These are phyloP conservation scores for Coreius guichenoti DNA, from an alignment of 2,797 vertebrate species.

Conservation along the genomic window DNA sequence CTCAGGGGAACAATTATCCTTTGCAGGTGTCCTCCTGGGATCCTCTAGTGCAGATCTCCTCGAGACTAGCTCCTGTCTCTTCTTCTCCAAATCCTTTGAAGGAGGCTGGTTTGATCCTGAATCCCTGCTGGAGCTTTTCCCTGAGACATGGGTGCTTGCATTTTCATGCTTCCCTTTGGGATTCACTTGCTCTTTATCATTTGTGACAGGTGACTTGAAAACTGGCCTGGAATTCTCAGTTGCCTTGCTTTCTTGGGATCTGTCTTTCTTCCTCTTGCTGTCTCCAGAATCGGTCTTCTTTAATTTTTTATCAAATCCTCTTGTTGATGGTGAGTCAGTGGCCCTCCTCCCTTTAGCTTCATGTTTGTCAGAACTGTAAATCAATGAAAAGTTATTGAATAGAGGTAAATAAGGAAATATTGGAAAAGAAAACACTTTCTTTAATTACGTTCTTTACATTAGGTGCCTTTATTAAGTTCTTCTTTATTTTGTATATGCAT, in stretches of 20 bases:
- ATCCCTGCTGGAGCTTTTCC: constrained; percentile 1
- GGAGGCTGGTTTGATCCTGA: constrained; percentile 3
- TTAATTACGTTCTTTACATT: background rate
- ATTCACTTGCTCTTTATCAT: background rate
- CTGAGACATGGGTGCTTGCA: background rate
- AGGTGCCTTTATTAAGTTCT: background rate
- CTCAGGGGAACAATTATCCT: background rate
- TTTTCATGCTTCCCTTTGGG: constrained; percentile 1
- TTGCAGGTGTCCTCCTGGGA: background rate
- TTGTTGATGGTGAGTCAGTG: background rate
- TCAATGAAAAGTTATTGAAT: background rate
- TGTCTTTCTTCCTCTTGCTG: constrained; percentile 1
- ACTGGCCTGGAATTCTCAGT: background rate
- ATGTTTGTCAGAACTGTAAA: constrained; percentile 30
- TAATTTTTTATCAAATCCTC: background rate
- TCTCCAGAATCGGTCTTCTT: background rate
- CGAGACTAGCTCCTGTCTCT: constrained; percentile 12
- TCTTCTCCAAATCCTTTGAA: constrained; percentile 51
- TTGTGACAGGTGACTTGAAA: constrained; percentile 1
- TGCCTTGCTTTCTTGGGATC: background rate
- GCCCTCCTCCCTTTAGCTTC: background rate
- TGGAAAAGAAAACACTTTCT: background rate
- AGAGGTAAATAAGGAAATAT: no score
- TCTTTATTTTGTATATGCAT: background rate
- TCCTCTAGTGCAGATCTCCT: constrained; percentile 46